phyloP scores from a whole-genome alignment of 2,888 invertebrate species.

The Ectemnius cavifrons region DNA sequence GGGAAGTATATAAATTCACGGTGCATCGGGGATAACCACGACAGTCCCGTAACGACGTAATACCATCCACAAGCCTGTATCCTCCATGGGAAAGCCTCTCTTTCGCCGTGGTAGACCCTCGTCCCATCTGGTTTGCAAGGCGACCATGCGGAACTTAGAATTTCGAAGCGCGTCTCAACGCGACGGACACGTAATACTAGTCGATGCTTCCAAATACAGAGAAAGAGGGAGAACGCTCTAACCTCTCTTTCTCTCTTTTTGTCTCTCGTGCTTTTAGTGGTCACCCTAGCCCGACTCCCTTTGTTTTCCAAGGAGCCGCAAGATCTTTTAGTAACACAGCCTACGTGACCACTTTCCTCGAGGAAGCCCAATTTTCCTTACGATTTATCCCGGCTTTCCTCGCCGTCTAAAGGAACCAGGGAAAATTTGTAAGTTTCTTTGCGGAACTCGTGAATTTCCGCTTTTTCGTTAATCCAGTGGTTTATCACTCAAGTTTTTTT shows the following conservation, averaged over 20 bases:
- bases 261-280: background rate
- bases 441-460: too few relatives aligned
- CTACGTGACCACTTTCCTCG: too few relatives aligned
- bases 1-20: slow-evolving; percentile 32
- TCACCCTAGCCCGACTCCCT: background rate
- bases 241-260: slow-evolving; percentile 12
- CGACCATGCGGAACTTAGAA: slow-evolving; percentile 36
- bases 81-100: background rate
- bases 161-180: slow-evolving; percentile 42
- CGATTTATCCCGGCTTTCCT: too few relatives aligned
- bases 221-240: slow-evolving; percentile 11
- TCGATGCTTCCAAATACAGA: slow-evolving; percentile 30
- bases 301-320: too few relatives aligned
- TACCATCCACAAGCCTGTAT: slow-evolving; percentile 20
- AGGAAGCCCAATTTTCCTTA: too few relatives aligned
- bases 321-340: too few relatives aligned
- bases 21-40: slow-evolving; percentile 19
- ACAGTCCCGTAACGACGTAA: slow-evolving; percentile 38
- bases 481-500: too few relatives aligned
- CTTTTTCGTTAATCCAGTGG: too few relatives aligned
- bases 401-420: too few relatives aligned
- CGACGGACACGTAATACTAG: slow-evolving; percentile 36
- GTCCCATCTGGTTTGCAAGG: slow-evolving; percentile 35
- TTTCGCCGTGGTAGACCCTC: background rate
- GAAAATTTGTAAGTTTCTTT: too few relatives aligned